These are phyloP conservation scores for Stenichneumon culpator DNA, from an alignment of 2,888 invertebrate species.

Conservation along the genomic window DNA sequence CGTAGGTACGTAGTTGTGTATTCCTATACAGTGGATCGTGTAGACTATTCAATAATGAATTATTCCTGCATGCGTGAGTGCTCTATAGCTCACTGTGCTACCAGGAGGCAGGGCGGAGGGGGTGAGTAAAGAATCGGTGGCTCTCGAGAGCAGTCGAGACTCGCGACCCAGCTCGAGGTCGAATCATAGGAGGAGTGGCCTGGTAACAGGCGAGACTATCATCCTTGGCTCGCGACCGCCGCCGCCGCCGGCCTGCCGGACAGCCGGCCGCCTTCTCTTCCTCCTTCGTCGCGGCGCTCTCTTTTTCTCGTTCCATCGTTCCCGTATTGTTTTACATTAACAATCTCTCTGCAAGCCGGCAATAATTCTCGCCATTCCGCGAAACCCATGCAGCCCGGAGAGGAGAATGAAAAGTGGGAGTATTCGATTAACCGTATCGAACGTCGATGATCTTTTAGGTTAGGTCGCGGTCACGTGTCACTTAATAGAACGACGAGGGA, in stretches of 20 bases:
- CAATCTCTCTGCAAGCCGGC: not conserved
- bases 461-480: conserved; percentile 11
- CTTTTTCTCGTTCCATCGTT: not conserved
- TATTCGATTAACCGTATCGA: conserved; percentile 33
- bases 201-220: conserved; percentile 73
- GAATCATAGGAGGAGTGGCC: conserved; percentile 72
- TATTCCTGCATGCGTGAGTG: not conserved
- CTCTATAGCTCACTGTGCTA: conserved; percentile 11
- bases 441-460: not conserved
- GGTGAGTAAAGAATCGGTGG: conserved; percentile 58
- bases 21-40: conserved; percentile 24
- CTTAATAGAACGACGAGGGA: conserved; percentile 7
- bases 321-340: conserved; percentile 42
- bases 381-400: conserved; percentile 36
- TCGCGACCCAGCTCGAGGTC: conserved; percentile 72
- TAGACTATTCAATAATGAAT: conserved; percentile 19
- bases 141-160: conserved; percentile 64
- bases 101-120: not conserved
- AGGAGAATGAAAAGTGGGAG: conserved; percentile 9
- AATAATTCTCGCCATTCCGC: conserved; percentile 45
- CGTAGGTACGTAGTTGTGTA: not conserved
- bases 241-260: conserved; percentile 37
- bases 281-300: conserved; percentile 36
- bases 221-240: conserved; percentile 68
- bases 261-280: conserved; percentile 36